phyloP scores from a whole-genome alignment of 92 coral and sea anemone genomes.

The Paramuricea clavata region DNA sequence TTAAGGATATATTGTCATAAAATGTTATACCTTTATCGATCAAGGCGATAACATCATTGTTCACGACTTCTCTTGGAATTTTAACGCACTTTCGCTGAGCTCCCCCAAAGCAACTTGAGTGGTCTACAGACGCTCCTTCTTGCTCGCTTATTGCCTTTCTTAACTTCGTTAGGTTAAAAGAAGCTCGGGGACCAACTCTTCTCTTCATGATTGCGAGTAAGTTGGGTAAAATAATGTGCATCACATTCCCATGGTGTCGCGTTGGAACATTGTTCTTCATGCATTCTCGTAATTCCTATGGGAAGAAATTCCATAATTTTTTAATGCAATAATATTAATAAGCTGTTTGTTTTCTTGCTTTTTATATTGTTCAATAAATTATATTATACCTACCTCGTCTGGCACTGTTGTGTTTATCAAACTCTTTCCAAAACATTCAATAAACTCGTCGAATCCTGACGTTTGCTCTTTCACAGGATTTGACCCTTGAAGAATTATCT shows the following conservation, averaged over 20 bases:
- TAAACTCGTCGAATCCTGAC: conserved; percentile 37
- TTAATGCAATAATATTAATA: not conserved
- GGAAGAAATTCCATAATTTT: not conserved
- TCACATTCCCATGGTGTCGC: conserved; percentile 19
- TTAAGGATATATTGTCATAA: not conserved
- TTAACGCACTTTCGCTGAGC: conserved; percentile 45
- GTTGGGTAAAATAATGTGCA: conserved; percentile 43
- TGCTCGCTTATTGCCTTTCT: conserved; percentile 37
- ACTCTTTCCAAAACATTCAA: conserved; percentile 33
- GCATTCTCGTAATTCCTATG: conserved; percentile 23
- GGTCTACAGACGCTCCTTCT: conserved; percentile 43
- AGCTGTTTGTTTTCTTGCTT: not conserved
- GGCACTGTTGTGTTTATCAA: conserved; percentile 20
- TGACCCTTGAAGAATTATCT: not conserved
- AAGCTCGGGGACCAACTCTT: conserved; percentile 41
- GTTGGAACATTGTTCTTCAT: conserved; percentile 43
- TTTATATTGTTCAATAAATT: not conserved
- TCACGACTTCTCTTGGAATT: conserved; percentile 39
- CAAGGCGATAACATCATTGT: conserved; percentile 25
- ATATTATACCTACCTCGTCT: conserved; percentile 11
- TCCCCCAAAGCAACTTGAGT: conserved; percentile 50
- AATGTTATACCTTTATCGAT: conserved; percentile 43
- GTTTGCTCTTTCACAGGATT: conserved; percentile 30
- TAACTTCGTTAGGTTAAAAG: conserved; percentile 48
- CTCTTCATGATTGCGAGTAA: conserved; percentile 15